A percentile compares a stretch with the other conserved stretches of the same genome.
These are phyloP conservation scores for Parauchenoglanis ngamensis DNA, from an alignment of 2,797 vertebrate species.

Conservation along the genomic window DNA sequence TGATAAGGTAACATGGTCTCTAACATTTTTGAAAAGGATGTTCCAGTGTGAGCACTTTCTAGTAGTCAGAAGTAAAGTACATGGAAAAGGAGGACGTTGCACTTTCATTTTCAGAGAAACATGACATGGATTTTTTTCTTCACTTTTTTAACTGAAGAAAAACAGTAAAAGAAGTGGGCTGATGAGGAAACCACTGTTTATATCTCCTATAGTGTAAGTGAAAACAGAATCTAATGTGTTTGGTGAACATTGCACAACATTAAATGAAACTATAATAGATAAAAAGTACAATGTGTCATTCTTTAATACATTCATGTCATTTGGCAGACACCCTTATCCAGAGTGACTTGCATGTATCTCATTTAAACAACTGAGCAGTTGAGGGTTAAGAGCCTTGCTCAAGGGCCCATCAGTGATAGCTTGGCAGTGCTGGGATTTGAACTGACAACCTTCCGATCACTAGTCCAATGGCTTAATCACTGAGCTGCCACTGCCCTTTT, in stretches of 20 bases:
- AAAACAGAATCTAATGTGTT: background rate
- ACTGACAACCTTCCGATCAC: too few relatives aligned
- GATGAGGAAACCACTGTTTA: background rate
- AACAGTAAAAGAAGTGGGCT: background rate
- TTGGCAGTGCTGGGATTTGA: too few relatives aligned
- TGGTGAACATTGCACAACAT: background rate
- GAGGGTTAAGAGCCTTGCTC: too few relatives aligned
- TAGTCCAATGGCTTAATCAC: too few relatives aligned
- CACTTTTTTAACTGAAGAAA: background rate
- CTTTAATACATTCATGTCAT: background rate
- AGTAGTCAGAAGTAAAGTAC: background rate
- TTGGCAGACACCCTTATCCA: too few relatives aligned
- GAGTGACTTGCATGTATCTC: too few relatives aligned
- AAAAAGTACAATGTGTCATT: background rate
- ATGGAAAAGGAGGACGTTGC: background rate
- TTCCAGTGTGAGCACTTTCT: background rate
- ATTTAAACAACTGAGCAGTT: too few relatives aligned
- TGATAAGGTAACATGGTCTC: background rate
- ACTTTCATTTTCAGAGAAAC: background rate
- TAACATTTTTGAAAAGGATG: background rate
- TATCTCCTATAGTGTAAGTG: background rate
- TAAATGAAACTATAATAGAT: background rate
- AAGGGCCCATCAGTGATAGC: too few relatives aligned
- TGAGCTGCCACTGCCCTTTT: too few relatives aligned
- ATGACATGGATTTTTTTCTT: background rate